phyloP scores from a whole-genome alignment of 2,797 vertebrate genomes.

The Notolabrus celidotus region DNA sequence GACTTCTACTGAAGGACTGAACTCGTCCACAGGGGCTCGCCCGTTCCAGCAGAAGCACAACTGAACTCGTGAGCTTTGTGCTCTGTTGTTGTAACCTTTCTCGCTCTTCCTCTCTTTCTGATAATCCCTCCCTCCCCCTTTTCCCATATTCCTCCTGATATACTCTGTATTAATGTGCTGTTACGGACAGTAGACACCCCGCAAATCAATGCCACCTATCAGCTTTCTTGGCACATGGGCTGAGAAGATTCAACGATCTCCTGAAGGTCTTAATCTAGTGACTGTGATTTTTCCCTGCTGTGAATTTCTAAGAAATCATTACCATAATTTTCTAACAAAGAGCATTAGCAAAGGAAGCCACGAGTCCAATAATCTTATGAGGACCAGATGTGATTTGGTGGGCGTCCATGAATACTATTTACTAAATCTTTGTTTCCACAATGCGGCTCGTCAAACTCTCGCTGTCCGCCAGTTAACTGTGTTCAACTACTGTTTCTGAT shows the following conservation, averaged over 20 bases:
- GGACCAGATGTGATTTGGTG: constrained; percentile 76
- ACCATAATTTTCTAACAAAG: constrained; percentile 77
- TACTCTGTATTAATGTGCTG: constrained; percentile 5
- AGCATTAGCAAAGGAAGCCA: constrained; percentile 63
- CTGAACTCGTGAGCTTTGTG: constrained; percentile 80
- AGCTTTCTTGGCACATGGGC: constrained; percentile 22
- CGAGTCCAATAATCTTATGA: constrained; percentile 73
- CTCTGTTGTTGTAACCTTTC: constrained; percentile 85
- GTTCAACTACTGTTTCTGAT: constrained; percentile 47
- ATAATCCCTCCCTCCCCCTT: constrained; percentile 49
- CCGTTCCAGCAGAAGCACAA: constrained; percentile 85
- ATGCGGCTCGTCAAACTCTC: constrained; percentile 41
- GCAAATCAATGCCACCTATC: constrained; percentile 31
- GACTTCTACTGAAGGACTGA: constrained; percentile 84
- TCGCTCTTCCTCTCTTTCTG: constrained; percentile 60
- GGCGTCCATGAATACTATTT: constrained; percentile 65
- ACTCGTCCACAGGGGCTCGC: constrained; percentile 79
- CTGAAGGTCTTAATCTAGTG: constrained; percentile 71
- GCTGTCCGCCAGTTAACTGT: constrained; percentile 45
- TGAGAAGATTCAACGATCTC: constrained; percentile 49
- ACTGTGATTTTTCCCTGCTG: constrained; percentile 52
- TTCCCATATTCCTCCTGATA: constrained; percentile 30
- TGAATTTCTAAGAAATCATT: constrained; percentile 78
- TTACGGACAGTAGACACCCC: constrained; percentile 16
- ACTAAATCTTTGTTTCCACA: constrained; percentile 66